A percentile compares a stretch with the other conserved stretches of the same genome.
Conservation (phyloP, 2,113 vertebrate species). For the Psittacula cyanocephala region DNA sequence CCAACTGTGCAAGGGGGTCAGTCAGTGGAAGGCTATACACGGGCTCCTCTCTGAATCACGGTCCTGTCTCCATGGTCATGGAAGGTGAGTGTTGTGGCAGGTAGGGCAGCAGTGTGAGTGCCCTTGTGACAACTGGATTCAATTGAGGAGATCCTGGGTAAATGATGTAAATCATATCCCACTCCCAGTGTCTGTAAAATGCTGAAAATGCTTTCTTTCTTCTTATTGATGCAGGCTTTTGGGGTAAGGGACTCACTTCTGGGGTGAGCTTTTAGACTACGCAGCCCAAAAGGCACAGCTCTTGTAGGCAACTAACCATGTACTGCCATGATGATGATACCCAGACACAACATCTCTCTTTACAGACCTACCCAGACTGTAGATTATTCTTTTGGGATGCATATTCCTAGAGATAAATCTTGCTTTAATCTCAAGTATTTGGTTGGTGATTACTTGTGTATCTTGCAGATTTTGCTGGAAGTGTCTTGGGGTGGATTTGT, state of each 20-base stretch:
- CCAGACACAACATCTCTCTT: background rate
- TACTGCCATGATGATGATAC: background rate
- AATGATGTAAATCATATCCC: background rate
- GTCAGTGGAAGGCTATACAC: background rate
- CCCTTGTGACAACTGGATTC: background rate
- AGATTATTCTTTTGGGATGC: background rate
- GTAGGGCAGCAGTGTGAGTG: background rate
- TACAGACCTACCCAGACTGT: background rate
- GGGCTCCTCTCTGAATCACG: background rate
- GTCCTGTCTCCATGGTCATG: background rate
- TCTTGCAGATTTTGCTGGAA: background rate
- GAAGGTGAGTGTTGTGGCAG: accelerated
- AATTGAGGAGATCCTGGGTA: background rate
- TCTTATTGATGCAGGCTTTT: background rate
- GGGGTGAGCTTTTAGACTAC: background rate
- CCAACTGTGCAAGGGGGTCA: background rate
- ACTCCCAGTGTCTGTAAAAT: background rate
- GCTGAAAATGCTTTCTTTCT: background rate
- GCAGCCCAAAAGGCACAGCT: background rate
- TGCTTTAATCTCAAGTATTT: background rate
- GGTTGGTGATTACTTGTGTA: background rate
- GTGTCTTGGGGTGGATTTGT: background rate
- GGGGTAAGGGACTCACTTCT: background rate
- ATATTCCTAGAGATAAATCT: background rate
- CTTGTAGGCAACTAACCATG: background rate